These are phyloP conservation scores for Neogale vison DNA, from an alignment of 2,113 vertebrate genomes.

Conservation along the genomic window DNA sequence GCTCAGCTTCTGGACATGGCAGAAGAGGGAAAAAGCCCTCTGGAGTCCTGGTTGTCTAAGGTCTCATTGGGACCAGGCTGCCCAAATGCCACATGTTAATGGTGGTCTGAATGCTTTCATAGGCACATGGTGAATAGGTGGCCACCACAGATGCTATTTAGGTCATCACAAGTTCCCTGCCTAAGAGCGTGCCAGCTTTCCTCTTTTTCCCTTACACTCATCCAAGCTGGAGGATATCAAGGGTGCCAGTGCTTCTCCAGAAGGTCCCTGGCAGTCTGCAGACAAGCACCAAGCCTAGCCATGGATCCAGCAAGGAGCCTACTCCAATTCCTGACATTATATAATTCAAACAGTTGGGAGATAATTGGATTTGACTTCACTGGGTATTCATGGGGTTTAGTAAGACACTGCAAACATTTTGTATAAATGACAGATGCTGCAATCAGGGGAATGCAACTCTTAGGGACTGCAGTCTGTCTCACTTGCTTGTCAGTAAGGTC, in stretches of 20 bases:
- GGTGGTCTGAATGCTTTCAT: not conserved
- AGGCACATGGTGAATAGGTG: not conserved
- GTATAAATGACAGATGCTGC: conserved; percentile 22
- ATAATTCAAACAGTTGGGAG: conserved; percentile 29
- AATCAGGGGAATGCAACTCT: conserved; percentile 9
- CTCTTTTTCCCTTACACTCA: not conserved
- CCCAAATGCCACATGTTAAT: not conserved
- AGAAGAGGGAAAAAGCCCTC: not conserved
- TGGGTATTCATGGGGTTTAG: not conserved
- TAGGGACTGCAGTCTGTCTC: conserved; percentile 20
- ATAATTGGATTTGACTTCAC: conserved; percentile 40
- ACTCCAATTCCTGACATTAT: not conserved
- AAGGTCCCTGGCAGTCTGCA: not conserved
- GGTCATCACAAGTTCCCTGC: conserved; percentile 6
- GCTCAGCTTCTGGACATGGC: not conserved
- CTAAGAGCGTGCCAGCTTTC: not conserved
- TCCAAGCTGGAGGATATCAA: not conserved
- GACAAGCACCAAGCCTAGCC: not conserved
- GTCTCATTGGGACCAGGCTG: not conserved
- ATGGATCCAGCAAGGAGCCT: not conserved
- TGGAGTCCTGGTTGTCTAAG: not conserved
- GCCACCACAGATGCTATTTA: not conserved
- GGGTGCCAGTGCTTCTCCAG: not conserved
- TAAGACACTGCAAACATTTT: conserved; percentile 36
- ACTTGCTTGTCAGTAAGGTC: conserved; percentile 29